Conservation (phyloP, 2,888 invertebrate species). For the Torymus texanus region DNA sequence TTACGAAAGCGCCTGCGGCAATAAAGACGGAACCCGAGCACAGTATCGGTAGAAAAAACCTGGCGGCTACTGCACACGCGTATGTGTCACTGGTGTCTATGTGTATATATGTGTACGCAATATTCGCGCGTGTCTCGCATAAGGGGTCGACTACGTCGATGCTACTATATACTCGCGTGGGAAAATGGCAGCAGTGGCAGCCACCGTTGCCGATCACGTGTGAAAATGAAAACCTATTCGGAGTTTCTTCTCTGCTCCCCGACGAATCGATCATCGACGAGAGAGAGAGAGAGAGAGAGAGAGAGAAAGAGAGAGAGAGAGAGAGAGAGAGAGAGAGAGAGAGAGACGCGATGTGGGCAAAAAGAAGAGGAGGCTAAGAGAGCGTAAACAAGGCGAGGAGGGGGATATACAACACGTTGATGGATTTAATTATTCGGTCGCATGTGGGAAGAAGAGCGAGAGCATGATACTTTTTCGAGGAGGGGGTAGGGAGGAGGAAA, state of each 20-base stretch:
- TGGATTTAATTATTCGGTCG: slow-evolving; percentile 13
- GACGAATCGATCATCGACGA: slow-evolving; percentile 35
- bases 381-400: slow-evolving; percentile 17
- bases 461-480: not conserved
- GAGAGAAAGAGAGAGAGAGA: too few species aligned
- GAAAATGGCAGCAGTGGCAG: slow-evolving; percentile 11
- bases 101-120: not conserved
- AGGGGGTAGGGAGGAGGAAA: not conserved
- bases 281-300: not conserved
- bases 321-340: too few species aligned
- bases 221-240: slow-evolving; percentile 46
- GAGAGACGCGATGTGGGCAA: too few species aligned
- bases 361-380: not conserved
- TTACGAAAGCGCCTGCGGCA: slow-evolving; percentile 44
- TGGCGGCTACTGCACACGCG: not conserved
- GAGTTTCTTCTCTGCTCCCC: slow-evolving; percentile 5
- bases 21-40: slow-evolving; percentile 12
- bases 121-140: slow-evolving; percentile 21
- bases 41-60: slow-evolving; percentile 2
- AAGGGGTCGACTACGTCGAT: not conserved
- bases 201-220: slow-evolving; percentile 24
- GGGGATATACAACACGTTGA: not conserved
- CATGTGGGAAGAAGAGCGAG: slow-evolving; percentile 11
- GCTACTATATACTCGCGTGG: slow-evolving; percentile 23
- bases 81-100: slow-evolving; percentile 5